A percentile compares a stretch with the other conserved stretches of the same genome.
phyloP scores from a whole-genome alignment of 1,140 invertebrate genomes.

The Plodia interpunctella region DNA sequence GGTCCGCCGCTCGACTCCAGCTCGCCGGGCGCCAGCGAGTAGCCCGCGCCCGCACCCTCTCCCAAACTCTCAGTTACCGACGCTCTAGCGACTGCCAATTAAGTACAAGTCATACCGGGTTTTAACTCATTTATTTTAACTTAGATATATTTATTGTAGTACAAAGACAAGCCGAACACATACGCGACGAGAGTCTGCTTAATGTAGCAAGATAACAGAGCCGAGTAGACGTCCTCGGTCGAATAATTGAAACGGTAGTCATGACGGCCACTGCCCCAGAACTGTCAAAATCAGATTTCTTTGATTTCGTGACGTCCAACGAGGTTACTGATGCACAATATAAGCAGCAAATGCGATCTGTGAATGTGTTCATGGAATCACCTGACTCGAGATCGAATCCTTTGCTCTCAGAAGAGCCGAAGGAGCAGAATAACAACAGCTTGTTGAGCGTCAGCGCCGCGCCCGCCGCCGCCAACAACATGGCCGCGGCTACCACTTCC shows the following conservation, averaged over 20 bases:
- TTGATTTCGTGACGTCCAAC: slow-evolving; percentile 90
- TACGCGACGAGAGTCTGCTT: slow-evolving; percentile 32
- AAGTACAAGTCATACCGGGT: slow-evolving; percentile 74
- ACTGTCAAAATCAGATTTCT: slow-evolving; percentile 88
- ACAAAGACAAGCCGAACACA: slow-evolving; percentile 50
- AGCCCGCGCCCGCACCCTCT: slow-evolving; percentile 35
- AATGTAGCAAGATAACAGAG: slow-evolving; percentile 40
- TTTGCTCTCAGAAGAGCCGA: slow-evolving; percentile 75
- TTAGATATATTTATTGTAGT: slow-evolving; percentile 69
- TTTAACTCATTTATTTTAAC: slow-evolving; percentile 62
- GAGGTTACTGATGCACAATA: slow-evolving; percentile 80
- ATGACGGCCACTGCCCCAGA: slow-evolving; percentile 86
- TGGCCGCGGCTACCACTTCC: slow-evolving; percentile 62
- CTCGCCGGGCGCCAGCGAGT: slow-evolving; percentile 46
- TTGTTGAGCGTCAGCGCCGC: slow-evolving; percentile 68
- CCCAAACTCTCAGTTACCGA: slow-evolving; percentile 63
- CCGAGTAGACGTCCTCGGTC: slow-evolving; percentile 50
- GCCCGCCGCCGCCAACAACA: slow-evolving; percentile 54
- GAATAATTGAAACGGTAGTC: slow-evolving; percentile 80
- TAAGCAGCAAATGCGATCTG: slow-evolving; percentile 80
- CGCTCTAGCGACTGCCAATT: slow-evolving; percentile 72
- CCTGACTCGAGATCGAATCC: slow-evolving; percentile 73
- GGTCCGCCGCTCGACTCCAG: slow-evolving; percentile 60
- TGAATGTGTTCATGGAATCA: slow-evolving; percentile 79
- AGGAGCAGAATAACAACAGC: slow-evolving; percentile 84